Evolutionary conservation across 2,113 vertebrate genomes (phyloP).

Genomic region (Nothocercus julius): DNA sequence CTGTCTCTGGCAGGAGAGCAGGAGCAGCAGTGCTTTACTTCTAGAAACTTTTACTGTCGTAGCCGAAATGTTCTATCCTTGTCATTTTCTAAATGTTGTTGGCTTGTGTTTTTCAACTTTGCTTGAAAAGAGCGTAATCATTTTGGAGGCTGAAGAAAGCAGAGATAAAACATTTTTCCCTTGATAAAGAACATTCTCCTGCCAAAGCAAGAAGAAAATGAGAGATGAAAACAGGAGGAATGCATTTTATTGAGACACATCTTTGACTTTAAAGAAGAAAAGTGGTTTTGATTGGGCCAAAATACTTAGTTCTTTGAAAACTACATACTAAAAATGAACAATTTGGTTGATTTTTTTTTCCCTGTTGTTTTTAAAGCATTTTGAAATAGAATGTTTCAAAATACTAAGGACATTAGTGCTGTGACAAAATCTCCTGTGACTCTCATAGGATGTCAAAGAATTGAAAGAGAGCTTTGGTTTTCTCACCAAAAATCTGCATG

Average conservation of each 20-base stretch:
- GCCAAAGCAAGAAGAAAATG: slow-evolving; percentile 19
- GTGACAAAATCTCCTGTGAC: neutral
- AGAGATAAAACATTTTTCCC: slow-evolving; percentile 3
- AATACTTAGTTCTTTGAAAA: neutral
- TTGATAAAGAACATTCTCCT: slow-evolving; percentile 21
- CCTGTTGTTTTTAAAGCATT: neutral
- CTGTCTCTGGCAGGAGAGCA: neutral
- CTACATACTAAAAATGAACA: neutral
- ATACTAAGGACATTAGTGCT: neutral
- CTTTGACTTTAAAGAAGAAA: slow-evolving; percentile 29
- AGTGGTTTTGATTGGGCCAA: slow-evolving; percentile 26
- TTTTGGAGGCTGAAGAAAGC: neutral
- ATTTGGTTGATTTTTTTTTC: neutral
- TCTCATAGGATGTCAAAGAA: neutral
- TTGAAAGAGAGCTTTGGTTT: neutral
- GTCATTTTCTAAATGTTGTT: neutral
- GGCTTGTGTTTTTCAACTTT: neutral
- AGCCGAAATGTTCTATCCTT: neutral
- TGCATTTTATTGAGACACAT: neutral
- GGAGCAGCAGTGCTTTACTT: neutral
- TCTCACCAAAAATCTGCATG: rapidly evolving
- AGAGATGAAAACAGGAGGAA: slow-evolving; percentile 23
- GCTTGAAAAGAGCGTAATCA: neutral
- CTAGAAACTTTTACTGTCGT: neutral
- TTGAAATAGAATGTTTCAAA: slow-evolving; percentile 4